These are phyloP conservation scores for Drosophila sucinea DNA, from an alignment of 1,140 invertebrate genomes.

Conservation along the genomic window DNA sequence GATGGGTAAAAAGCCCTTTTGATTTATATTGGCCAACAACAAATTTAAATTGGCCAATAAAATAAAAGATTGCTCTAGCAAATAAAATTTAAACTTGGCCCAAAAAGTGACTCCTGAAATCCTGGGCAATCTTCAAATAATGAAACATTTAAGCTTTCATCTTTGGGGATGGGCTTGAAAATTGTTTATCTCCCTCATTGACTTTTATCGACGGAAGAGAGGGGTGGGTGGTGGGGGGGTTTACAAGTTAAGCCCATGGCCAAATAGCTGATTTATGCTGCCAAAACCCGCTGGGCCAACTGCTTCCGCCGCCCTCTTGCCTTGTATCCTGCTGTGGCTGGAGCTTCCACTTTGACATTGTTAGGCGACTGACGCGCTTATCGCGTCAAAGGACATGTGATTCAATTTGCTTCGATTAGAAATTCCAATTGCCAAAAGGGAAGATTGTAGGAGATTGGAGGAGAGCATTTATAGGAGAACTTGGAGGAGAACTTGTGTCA, in stretches of 20 bases:
- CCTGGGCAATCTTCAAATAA: slow-evolving; percentile 2
- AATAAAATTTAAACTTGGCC: slow-evolving; percentile 9
- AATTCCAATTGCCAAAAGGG: slow-evolving; percentile 54
- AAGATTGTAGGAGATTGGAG: background rate
- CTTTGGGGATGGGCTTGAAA: background rate
- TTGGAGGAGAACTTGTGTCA: slow-evolving; percentile 37
- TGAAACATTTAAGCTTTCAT: slow-evolving; percentile 10
- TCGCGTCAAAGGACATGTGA: slow-evolving; percentile 66
- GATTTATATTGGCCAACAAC: background rate
- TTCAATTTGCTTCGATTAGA: slow-evolving; percentile 79
- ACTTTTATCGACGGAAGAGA: slow-evolving; percentile 2
- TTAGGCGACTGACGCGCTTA: slow-evolving; percentile 39
- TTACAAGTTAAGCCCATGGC: background rate
- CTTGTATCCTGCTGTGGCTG: slow-evolving; percentile 43
- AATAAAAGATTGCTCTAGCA: background rate
- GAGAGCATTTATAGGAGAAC: background rate
- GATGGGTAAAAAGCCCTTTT: background rate
- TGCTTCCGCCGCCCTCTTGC: background rate
- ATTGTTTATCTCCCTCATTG: slow-evolving; percentile 12
- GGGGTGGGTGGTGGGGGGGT: background rate
- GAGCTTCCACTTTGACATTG: slow-evolving; percentile 24
- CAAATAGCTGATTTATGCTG: slow-evolving; percentile 12
- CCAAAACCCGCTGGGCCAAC: background rate
- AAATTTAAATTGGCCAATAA: slow-evolving; percentile 22
- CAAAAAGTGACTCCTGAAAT: background rate